Evolutionary conservation across 2,888 invertebrate species (phyloP), one percentile per base, ranked within the genome.

Genomic region (Zeuzera pyrina): DNA sequence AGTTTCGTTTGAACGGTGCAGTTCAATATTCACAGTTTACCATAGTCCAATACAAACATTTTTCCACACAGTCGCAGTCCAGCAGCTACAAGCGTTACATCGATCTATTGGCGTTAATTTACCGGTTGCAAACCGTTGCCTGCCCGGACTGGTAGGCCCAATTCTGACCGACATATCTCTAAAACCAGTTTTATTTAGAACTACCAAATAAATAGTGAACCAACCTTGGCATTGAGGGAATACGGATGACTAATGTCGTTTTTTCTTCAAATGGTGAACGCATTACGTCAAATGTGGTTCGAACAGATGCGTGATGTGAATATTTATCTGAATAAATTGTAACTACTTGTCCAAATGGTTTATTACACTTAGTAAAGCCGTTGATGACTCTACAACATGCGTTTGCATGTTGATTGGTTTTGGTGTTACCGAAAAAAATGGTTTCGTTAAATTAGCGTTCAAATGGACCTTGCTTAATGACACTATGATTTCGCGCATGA

Each of bases 211-310:
- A 11, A 19, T 14, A n/a, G 24, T 11, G 13, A 22, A 12, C 22
- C 60, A 66, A 63, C 78, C 79, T 79, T 79, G 79, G 74, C 78
- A 79, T 71, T 78, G 81, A 54, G 58, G 57, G 52, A 60, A 56
- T 56, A 44, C 57, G 56, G n/a, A 53, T 73, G 74, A 73, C 61
- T 70, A 69, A 74, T 57, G 40, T 50, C 23, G 31, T 47, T 51
- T 51, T 49, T 52, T 47, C 47, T 42, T 42, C 35, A 34, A 42
- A 42, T 42, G 39, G 30, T 39, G 34, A 31, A 31, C 16, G 31
- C 36, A 43, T 63, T 57, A 55, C 55, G 44, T 53, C 43, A 49
- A 48, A 34, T 47, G 33, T 34, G 50, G 34, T 39, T 1, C 13
- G 12, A 43, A 30, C 27, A 36, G 39, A 52, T 45, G 53, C 57